A percentile compares a stretch with the other conserved stretches of the same genome.
Conservation (phyloP, 2,888 invertebrate genomes). For the Fissipunctia ypsillon region DNA sequence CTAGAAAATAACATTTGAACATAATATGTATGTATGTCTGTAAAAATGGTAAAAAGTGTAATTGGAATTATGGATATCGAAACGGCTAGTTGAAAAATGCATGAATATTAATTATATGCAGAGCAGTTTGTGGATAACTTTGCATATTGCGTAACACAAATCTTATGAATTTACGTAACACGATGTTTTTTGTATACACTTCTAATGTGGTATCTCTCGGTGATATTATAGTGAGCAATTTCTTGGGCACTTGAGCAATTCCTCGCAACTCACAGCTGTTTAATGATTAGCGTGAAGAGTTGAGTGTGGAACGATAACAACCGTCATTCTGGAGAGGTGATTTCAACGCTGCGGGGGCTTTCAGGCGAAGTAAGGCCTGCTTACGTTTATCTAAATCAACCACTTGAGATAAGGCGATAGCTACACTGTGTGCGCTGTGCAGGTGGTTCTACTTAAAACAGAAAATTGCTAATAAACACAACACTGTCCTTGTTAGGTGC, state of each 20-base stretch:
- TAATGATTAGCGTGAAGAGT: slow-evolving; percentile 50
- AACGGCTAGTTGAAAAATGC: slow-evolving; percentile 43
- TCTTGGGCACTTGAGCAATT: slow-evolving; percentile 38
- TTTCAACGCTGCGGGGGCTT: slow-evolving; percentile 61
- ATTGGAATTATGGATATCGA: slow-evolving; percentile 55
- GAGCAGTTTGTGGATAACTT: slow-evolving; percentile 33
- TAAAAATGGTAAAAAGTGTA: slow-evolving; percentile 49
- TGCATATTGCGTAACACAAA: slow-evolving; percentile 52
- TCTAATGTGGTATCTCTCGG: slow-evolving; percentile 23
- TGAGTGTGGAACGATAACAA: slow-evolving; percentile 64
- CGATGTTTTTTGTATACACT: slow-evolving; percentile 36
- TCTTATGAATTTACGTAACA: slow-evolving; percentile 47
- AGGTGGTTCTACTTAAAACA: slow-evolving; percentile 52
- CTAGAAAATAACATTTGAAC: slow-evolving; percentile 39
- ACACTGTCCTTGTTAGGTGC: slow-evolving; percentile 35
- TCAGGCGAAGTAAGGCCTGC: slow-evolving; percentile 49
- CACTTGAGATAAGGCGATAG: slow-evolving; percentile 68
- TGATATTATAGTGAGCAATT: slow-evolving; percentile 25
- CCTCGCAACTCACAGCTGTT: slow-evolving; percentile 46
- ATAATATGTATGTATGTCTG: slow-evolving; percentile 14
- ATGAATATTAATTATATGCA: slow-evolving; percentile 59
- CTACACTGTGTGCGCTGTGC: slow-evolving; percentile 38
- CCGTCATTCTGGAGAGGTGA: slow-evolving; percentile 60
- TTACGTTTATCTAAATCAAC: slow-evolving; percentile 65
- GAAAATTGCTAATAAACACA: slow-evolving; percentile 55